Percentiles rank a stretch among this genome's conserved stretches.
These are phyloP conservation scores for Thaleichthys pacificus DNA, from an alignment of 2,797 vertebrate species.

Conservation along the genomic window DNA sequence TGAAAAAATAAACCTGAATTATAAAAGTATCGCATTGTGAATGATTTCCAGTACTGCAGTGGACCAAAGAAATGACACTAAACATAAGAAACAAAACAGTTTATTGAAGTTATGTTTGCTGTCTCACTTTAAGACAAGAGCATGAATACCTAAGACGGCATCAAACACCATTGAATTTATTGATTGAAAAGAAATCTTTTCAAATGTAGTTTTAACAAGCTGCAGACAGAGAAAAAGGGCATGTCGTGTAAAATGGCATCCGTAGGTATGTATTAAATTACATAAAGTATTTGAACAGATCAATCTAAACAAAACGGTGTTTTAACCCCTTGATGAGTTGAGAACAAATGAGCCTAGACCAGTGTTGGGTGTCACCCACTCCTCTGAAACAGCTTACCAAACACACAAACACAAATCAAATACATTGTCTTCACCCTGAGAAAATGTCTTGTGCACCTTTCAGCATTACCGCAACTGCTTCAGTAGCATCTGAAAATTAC, in stretches of 20 bases:
- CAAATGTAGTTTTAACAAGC: no score
- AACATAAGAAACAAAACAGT: slow-evolving; percentile 1
- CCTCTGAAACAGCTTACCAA: neutral
- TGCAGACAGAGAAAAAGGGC: no score
- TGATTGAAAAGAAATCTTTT: no score
- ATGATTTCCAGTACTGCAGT: neutral
- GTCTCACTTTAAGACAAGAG: no score
- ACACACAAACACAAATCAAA: neutral
- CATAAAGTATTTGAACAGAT: no score
- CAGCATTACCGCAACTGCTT: neutral
- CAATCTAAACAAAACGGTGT: no score
- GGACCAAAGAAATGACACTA: neutral
- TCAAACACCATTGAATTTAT: no score
- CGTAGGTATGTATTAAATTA: no score
- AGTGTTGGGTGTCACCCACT: neutral
- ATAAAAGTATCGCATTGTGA: neutral
- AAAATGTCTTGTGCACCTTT: slow-evolving; percentile 22
- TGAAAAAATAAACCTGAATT: slow-evolving; percentile 29
- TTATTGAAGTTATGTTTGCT: neutral
- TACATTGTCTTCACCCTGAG: slow-evolving; percentile 4
- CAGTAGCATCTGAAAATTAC: neutral
- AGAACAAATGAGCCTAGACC: slow-evolving; percentile 45
- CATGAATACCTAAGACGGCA: no score
- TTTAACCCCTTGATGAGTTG: slow-evolving; percentile 10
- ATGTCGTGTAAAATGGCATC: no score